Percentiles rank a stretch among this genome's conserved stretches.
phyloP scores from a whole-genome alignment of 2,888 invertebrate genomes.

The Platycheirus albimanus region DNA sequence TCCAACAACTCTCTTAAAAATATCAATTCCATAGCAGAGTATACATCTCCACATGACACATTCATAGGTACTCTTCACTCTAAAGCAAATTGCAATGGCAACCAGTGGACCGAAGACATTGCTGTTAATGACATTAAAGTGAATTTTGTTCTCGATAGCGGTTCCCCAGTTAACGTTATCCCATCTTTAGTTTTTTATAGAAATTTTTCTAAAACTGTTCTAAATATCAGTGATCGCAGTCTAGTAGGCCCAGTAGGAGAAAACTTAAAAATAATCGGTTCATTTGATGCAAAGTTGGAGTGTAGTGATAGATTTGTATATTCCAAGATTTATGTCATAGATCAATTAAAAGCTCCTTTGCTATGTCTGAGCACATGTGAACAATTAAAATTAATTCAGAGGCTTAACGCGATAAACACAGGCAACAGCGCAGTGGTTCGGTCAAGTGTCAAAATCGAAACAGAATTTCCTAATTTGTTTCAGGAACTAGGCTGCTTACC shows the following conservation, averaged over 20 bases:
- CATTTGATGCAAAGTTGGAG: conserved; percentile 15
- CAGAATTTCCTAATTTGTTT: conserved; percentile 1
- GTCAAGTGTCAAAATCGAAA: background rate
- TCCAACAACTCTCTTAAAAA: background rate
- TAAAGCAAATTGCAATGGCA: background rate
- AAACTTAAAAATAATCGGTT: conserved; percentile 18
- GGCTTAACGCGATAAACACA: background rate
- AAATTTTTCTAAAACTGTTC: background rate
- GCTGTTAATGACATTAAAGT: conserved; percentile 6
- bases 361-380: conserved; percentile 6
- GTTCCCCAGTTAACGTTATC: conserved; percentile 10
- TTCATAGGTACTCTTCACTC: conserved; percentile 9
- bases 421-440: background rate
- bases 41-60: background rate
- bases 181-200: background rate
- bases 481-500: conserved; percentile 13
- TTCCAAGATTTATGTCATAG: conserved; percentile 8
- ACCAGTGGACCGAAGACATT: conserved; percentile 15
- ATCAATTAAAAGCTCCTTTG: conserved; percentile 8
- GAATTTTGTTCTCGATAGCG: conserved; percentile 22
- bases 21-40: background rate
- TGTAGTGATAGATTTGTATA: background rate
- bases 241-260: conserved; percentile 19
- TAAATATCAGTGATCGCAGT: conserved; percentile 4
- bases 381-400: conserved; percentile 15